Conservation (phyloP, 2,797 vertebrate species). For the Oreortyx pictus region DNA sequence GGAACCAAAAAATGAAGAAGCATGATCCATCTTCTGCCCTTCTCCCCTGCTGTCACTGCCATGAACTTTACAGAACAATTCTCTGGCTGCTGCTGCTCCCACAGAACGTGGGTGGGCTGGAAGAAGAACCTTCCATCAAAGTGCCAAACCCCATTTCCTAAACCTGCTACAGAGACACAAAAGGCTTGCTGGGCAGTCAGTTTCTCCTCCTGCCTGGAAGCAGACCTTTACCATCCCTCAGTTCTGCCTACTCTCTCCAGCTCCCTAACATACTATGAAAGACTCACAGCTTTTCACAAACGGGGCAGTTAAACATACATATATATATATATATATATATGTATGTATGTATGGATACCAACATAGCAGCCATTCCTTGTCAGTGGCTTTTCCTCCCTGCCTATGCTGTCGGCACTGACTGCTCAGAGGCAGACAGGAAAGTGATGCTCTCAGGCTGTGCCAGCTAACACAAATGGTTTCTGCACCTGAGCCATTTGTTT, state of each 20-base stretch:
- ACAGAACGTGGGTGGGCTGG: background rate
- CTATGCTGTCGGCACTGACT: background rate
- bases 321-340: no score
- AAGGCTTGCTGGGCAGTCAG: background rate
- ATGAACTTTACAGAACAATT: background rate
- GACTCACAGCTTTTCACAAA: background rate
- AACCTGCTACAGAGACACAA: background rate
- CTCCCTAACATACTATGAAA: background rate
- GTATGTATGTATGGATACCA: background rate
- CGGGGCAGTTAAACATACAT: background rate
- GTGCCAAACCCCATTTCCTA: background rate
- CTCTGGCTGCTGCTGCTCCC: background rate
- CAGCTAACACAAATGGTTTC: background rate
- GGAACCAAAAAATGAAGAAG: background rate
- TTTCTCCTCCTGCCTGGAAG: fast-evolving
- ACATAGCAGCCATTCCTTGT: background rate
- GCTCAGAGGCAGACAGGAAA: background rate
- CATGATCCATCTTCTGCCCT: background rate
- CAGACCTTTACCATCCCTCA: background rate
- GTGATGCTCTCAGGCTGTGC: background rate
- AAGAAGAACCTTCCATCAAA: background rate
- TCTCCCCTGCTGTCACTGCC: background rate
- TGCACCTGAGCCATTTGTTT: constrained; percentile 30
- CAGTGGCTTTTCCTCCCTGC: background rate
- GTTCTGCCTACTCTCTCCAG: background rate